Base-by-base conservation (phyloP, 1,140 invertebrate species). In the Drosophila ogumai region DNA sequence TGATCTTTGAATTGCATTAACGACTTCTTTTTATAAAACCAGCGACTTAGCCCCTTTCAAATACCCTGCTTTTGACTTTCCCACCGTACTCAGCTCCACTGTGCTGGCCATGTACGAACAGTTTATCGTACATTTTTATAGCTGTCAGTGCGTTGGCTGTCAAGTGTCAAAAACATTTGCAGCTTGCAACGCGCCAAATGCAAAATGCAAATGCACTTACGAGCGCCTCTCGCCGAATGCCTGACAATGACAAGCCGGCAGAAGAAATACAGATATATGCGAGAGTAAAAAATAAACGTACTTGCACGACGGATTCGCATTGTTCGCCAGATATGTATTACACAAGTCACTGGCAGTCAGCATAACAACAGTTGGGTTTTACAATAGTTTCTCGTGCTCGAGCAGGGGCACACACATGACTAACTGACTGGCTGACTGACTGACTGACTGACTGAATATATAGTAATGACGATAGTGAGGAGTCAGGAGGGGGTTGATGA, bases 151-250 rank as follows among this genome's bases (percentile, higher is more conserved):
- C 79, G 65, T 81, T 67, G 80, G 68, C 80, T 84, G 85, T 88
- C 84, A 88, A 84, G 85, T 88, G 84, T 88, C 84, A 88, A 74
- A 88, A 88, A 68, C 80, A 87, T 87, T 84, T 82, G 68, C 75
- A 88, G 59, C 79, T 59, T 79, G 75, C 75, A 77, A 58, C 75
- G 74, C 59, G 67, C 77, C 47, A 59, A 58, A 72, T 71, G 40
- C 52, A 87, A 87, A 82, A 86, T 82, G 82, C 75, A 82, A 88
- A 88, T 87, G 84, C 84, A 88, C 80, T 86, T 86, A 82, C 82
- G 49, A 81, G 40, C 61, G 56, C 63, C 68, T 75, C 58, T 73
- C 67, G 68, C 68, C 71, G 76, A 71, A 65, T 85, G 81, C 81
- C 75, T 86, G 82, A 79, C 80, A 82, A 82, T 86, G 82, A 86